Base-by-base conservation (phyloP, 2,888 invertebrate genomes). In the Acleris sparsana region DNA sequence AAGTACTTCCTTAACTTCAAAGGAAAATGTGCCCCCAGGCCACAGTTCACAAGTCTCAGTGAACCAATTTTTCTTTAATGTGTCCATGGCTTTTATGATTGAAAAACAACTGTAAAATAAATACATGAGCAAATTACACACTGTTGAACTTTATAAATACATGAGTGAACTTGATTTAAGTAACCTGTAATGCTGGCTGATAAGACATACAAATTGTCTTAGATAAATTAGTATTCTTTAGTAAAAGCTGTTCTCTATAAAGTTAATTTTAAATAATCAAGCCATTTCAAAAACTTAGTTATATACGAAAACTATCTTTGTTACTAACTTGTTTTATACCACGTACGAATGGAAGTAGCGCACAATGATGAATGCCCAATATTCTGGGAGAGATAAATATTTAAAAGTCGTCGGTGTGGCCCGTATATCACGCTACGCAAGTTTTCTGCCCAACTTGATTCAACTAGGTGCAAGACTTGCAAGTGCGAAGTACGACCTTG, bases 1-100 rank as follows among this genome's bases (percentile, higher is more conserved):
- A 0, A 99, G 90, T 1, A 98, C 92, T 74, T 96, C 90, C 55
- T 96, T 95, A 0, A 98, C 95, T 93, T 97, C 94, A 69, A 99
- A 91, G 0, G 98, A 98, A 79, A 98, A 95, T 18, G 96, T 95
- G 75, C 98, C 96, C 0, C 98, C 98, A 0, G 97, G 97, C 98
- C 98, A 98, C 77, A 98, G 91, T 51, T 96, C 96, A 79, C 96
- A 97, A 18, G 96, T 93, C 93, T 99, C 99, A 72, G 96, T 97
- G 84, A 98, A 99, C 99, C 99, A 99, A 70, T 97, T 97, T 77
- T 95, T 93, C 75, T 94, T 94, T 65, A 98, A 80, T 55, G 87
- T 84, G 85, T 97, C 93, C 97, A 97, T 97, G 59, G 20, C 71
- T 64, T 6, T 16, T 39, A 9, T 7, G 4, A 17, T 29, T 11